These are phyloP conservation scores for Drosophila nebulosa DNA, from an alignment of 1,140 invertebrate species.

Conservation along the genomic window DNA sequence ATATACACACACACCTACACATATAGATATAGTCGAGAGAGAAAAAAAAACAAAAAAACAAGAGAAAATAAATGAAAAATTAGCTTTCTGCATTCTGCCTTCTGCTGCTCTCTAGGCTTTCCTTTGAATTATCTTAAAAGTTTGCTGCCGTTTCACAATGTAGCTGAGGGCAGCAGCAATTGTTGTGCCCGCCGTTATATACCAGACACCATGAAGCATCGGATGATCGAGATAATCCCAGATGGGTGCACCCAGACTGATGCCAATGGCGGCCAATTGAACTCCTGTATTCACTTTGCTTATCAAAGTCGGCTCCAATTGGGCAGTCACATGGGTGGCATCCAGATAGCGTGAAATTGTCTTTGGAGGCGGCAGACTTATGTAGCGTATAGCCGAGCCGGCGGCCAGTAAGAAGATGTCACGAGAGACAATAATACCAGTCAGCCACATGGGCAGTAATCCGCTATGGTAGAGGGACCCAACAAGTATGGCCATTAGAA, in stretches of 20 bases:
- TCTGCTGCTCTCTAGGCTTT: too few species aligned
- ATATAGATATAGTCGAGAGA: too few species aligned
- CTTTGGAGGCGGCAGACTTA: slow-evolving; percentile 92
- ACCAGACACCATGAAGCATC: slow-evolving; percentile 89
- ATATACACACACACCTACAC: too few species aligned
- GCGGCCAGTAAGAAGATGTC: slow-evolving; percentile 90
- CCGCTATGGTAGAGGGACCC: slow-evolving; percentile 91
- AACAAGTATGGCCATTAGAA: slow-evolving; percentile 94
- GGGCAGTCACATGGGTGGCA: slow-evolving; percentile 92
- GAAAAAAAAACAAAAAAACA: too few species aligned
- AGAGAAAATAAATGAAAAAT: too few species aligned
- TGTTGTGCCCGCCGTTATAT: slow-evolving; percentile 90
- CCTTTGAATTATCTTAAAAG: slow-evolving; percentile 86
- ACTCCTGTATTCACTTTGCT: slow-evolving; percentile 97
- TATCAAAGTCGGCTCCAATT: slow-evolving; percentile 93
- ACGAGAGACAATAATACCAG: slow-evolving; percentile 90
- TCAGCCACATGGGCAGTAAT: slow-evolving; percentile 93
- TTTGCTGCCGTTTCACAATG: slow-evolving; percentile 90
- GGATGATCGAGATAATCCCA: slow-evolving; percentile 85
- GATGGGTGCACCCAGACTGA: slow-evolving; percentile 75
- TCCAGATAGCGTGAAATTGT: slow-evolving; percentile 95
- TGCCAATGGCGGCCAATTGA: slow-evolving; percentile 85
- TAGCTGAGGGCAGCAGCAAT: slow-evolving; percentile 92
- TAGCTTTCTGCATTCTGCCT: too few species aligned
- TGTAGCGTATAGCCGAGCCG: slow-evolving; percentile 94